Evolutionary conservation across 2,797 vertebrate species (phyloP), one percentile per base, ranked within the genome.

Genomic region (Sebastes diploproa): DNA sequence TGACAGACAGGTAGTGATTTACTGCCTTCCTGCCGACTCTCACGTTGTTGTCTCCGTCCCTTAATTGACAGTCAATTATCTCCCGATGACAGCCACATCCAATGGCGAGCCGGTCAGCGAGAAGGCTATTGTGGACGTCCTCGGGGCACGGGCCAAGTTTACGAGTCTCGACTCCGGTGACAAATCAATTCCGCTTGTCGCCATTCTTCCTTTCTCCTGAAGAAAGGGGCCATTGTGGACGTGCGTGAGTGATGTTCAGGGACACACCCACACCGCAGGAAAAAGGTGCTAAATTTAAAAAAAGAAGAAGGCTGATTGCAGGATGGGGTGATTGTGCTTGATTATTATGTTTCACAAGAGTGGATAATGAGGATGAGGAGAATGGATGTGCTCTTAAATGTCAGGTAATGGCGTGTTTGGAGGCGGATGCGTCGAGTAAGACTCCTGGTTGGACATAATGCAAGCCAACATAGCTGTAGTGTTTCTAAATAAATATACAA

Each of bases 51-150:
- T 87, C 88, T 88, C 76, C 73, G 78, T 92, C 86, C 68, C 60
- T 87, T 92, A 93, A 93, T 89, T 91, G 92, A 95, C 92, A 92
- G 88, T 95, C 92, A 92, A 92, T 95, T 95, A 94, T 86, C 86
- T 87, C 76, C 50, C 60, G 13, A 83, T 91, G 92, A 90, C 89
- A 88, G 89, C 74, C 71, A 29, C 81, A 54, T 88, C 85, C 88
- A 86, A 79, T 80, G 84, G 72, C 56, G 7, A 77, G 72, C 71
- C 65, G 18, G 89, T 59, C 60, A 60, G 77, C 58, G 16, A 70
- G 88, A 84, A 84, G 87, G 83, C 89, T 92, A 20, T 90, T 86
- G 86, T 90, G 77, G 86, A 93, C 82, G 67, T 78, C 80, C 86
- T 81, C 66, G 82, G 88, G 88, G 79, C 65, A 46, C 16, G 16